Conservation (phyloP, 2,797 vertebrate species). For the Anguilla pacifica region DNA sequence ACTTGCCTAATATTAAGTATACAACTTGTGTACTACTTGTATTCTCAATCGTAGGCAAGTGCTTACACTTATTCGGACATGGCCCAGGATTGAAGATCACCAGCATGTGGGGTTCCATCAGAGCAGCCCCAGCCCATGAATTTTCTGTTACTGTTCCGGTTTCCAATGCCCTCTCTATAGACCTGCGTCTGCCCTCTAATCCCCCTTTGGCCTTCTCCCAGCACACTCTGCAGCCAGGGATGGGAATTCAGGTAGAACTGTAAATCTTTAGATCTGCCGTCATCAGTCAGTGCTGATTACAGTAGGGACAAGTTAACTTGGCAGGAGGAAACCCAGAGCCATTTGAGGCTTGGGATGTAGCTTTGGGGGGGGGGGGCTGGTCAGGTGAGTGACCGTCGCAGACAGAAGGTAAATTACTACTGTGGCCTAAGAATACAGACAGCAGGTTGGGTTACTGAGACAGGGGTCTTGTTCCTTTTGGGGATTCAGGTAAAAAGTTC, state of each 20-base stretch:
- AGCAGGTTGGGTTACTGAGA: background rate
- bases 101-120: background rate
- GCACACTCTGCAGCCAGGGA: background rate
- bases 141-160: background rate
- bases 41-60: too few species aligned
- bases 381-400: background rate
- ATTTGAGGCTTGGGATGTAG: background rate
- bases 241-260: background rate
- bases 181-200: background rate
- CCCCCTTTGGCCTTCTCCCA: background rate
- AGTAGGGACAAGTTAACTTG: background rate
- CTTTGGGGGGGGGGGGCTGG: background rate
- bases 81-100: too few species aligned
- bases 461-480: background rate
- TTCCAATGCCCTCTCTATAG: background rate
- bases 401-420: background rate
- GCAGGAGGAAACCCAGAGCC: background rate
- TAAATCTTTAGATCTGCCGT: background rate
- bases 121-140: background rate
- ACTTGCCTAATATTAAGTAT: too few species aligned
- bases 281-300: background rate
- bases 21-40: too few species aligned
- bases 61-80: too few species aligned
- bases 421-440: background rate
- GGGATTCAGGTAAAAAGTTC: conserved; percentile 22